Evolutionary conservation across 1,140 invertebrate species (phyloP), one percentile per base, ranked within the genome.

Genomic region (Mactra quadrangularis): DNA sequence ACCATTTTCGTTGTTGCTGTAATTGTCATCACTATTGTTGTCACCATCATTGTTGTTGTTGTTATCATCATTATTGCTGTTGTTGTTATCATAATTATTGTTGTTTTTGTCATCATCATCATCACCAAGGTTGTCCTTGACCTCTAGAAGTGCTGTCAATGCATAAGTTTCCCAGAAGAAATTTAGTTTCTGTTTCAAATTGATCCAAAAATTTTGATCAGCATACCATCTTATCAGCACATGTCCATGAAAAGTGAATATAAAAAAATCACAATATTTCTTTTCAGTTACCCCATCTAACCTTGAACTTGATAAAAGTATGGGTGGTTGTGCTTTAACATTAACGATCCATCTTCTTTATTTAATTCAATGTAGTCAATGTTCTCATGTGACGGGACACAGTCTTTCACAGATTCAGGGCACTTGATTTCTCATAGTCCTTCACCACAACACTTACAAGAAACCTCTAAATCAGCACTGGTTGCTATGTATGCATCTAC

Each of bases 351-450:
- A 13, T 70, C 29, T 13, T 57, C 50, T 41, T 22, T 41, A 9
- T 19, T 11, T 7, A 79, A 7, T n/a, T n/a, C n/a, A n/a, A n/a
- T n/a, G 52, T 79, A 81, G 19, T 41, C 13, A 6, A 79, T 1
- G 57, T 79, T 79, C 7, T 79, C 47, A 9, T 38, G 3, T 29
- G 62, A 35, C 9, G 76, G 76, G n/a, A 41, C 29, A 7, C 7
- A 11, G 35, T 55, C 77, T 79, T 60, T 79, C 7, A 79, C 47
- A 19, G 45, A n/a, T 47, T 79, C 62, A 3, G 77, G 64, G 52
- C 77, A 79, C 29, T 79, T 79, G 3, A 70, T 70, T 59, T 79
- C 64, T 70, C 76, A 79, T 41, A 79, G 29, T 55, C 64, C 64
- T 50, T 64, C 31, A 17, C 64, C 77, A 57, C 77, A 79, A 79